Percentiles rank a stretch among this genome's conserved stretches.
Conservation (phyloP, 2,113 vertebrate species). For the Otus sunia region DNA sequence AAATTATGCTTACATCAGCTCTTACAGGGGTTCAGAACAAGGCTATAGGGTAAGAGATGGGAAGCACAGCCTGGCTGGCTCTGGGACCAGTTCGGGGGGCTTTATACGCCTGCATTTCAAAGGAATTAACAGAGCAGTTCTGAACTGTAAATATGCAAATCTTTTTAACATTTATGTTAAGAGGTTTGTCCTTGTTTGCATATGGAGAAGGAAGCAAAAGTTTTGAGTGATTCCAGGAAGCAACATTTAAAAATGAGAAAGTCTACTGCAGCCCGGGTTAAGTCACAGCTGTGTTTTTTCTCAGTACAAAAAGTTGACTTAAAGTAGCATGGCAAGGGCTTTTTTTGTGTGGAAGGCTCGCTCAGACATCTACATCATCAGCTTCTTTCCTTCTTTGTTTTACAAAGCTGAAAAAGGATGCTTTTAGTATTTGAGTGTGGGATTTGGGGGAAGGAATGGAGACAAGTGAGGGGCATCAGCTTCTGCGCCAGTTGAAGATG, state of each 20-base stretch:
- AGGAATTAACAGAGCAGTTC: not conserved
- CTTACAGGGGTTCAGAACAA: not conserved
- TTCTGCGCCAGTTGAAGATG: not conserved
- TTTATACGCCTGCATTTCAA: not conserved
- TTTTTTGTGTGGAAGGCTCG: not conserved
- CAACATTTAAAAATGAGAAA: not conserved
- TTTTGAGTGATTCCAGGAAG: not conserved
- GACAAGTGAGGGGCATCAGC: not conserved
- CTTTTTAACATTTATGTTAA: not conserved
- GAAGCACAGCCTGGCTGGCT: not conserved
- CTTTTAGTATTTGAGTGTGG: not conserved
- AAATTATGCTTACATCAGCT: not conserved
- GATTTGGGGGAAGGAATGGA: not conserved
- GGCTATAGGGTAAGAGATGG: not conserved
- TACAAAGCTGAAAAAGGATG: not conserved
- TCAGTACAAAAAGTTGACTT: not conserved
- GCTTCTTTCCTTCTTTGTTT: not conserved
- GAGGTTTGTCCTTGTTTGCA: not conserved
- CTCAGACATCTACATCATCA: not conserved
- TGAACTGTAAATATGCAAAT: not conserved
- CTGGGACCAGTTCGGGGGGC: fast-evolving
- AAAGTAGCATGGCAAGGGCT: not conserved
- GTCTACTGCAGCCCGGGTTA: not conserved
- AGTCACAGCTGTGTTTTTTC: not conserved
- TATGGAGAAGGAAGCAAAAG: not conserved